phyloP scores from a whole-genome alignment of 2,113 vertebrate genomes.

The Megaceryle torquata region DNA sequence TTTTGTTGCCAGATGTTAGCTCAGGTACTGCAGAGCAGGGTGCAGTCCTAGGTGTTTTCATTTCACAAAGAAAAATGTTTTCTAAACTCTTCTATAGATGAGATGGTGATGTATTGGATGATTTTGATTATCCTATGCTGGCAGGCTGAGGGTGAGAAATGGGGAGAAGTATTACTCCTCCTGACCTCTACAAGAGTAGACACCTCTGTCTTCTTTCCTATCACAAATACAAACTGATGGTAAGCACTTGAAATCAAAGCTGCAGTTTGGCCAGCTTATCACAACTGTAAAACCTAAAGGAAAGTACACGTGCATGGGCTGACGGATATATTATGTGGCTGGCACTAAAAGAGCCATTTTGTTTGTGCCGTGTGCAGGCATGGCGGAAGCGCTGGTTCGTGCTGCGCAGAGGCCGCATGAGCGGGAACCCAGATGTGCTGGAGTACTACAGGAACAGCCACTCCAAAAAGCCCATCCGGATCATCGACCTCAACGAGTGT shows the following conservation, averaged over 20 bases:
- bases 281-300: neutral
- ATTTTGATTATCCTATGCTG: neutral
- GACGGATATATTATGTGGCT: neutral
- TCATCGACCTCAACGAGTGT: conserved; percentile 92
- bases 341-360: neutral
- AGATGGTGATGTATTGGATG: neutral
- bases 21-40: neutral
- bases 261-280: neutral
- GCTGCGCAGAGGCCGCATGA: conserved; percentile 91
- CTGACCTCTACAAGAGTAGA: neutral
- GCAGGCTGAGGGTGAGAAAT: neutral
- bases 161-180: neutral
- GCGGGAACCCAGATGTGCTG: conserved; percentile 91
- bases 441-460: conserved; percentile 93
- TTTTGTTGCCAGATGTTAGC: neutral
- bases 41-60: neutral
- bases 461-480: conserved; percentile 90
- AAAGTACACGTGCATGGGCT: neutral
- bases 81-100: neutral
- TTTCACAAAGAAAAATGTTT: neutral
- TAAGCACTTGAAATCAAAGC: neutral
- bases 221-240: neutral
- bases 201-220: neutral
- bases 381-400: conserved; percentile 98
- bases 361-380: conserved; percentile 72